These are phyloP conservation scores for Drosophila teissieri DNA, from an alignment of 1,140 invertebrate genomes.

Conservation along the genomic window DNA sequence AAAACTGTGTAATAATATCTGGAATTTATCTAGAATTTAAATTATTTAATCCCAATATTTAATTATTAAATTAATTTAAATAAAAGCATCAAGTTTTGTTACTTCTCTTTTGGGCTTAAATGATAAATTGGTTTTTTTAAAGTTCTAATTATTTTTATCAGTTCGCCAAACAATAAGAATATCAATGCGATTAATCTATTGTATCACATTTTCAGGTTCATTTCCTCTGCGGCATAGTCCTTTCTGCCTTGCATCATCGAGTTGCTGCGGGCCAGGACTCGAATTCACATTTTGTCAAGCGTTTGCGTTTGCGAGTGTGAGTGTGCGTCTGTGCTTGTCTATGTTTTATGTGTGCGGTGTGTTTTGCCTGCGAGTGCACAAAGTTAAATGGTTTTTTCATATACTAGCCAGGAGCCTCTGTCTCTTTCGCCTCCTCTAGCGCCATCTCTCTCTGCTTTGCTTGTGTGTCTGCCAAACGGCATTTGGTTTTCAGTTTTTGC, in stretches of 20 bases:
- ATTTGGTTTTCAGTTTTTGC: slow-evolving; percentile 31
- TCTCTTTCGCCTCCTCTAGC: background rate
- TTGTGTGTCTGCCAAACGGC: slow-evolving; percentile 4
- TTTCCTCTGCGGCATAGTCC: slow-evolving; percentile 1
- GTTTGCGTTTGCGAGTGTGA: slow-evolving; percentile 7
- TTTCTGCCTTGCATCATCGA: slow-evolving; percentile 3
- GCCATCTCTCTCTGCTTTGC: background rate
- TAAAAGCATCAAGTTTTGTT: too few relatives aligned
- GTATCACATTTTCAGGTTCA: background rate
- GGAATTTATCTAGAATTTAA: too few relatives aligned
- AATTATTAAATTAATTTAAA: too few relatives aligned
- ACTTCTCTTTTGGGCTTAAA: too few relatives aligned
- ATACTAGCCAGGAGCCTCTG: slow-evolving; percentile 9
- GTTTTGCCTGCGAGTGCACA: slow-evolving; percentile 45
- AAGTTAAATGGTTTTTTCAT: slow-evolving; percentile 59
- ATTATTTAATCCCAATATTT: too few relatives aligned
- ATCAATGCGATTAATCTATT: background rate
- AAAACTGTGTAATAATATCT: background rate
- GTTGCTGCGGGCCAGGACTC: slow-evolving; percentile 31
- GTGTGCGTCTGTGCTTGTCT: slow-evolving; percentile 16
- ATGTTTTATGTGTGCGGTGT: slow-evolving; percentile 38
- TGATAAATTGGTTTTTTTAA: too few relatives aligned
- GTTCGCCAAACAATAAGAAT: background rate
- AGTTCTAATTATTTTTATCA: too few relatives aligned
- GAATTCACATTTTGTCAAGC: slow-evolving; percentile 33